These are phyloP conservation scores for Cynocephalus volans DNA, from an alignment of 2,113 vertebrate genomes.

Conservation along the genomic window DNA sequence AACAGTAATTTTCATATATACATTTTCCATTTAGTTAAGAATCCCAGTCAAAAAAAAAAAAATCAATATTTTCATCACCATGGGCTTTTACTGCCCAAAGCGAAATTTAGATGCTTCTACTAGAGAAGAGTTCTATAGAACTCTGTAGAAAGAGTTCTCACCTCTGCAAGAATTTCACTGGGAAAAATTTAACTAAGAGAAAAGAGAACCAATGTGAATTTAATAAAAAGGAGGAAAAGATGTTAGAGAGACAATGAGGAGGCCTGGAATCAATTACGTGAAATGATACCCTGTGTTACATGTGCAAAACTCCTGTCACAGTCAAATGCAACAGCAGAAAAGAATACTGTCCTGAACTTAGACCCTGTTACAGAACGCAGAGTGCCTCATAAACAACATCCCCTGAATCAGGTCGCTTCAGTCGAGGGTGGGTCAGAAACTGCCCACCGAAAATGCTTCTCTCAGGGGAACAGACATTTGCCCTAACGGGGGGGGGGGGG, in stretches of 20 bases:
- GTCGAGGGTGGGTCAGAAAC: not conserved
- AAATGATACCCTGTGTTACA: slow-evolving; percentile 34
- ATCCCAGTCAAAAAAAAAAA: not conserved
- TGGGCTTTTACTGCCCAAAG: not conserved
- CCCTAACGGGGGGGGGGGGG: not conserved
- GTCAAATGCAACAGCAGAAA: not conserved
- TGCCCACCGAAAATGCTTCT: not conserved
- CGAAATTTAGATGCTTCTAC: not conserved
- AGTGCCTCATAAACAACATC: not conserved
- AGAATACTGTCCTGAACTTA: not conserved
- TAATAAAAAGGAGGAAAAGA: not conserved
- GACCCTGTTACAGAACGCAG: not conserved
- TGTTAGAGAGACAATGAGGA: not conserved
- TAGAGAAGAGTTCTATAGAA: not conserved
- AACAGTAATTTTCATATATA: not conserved
- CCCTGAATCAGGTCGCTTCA: not conserved
- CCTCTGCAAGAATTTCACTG: not conserved
- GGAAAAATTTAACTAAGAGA: not conserved
- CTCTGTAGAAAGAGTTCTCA: not conserved
- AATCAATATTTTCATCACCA: not conserved
- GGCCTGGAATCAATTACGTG: slow-evolving; percentile 68
- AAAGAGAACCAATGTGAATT: not conserved
- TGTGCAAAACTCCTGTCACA: not conserved
- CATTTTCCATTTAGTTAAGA: not conserved
- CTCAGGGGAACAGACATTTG: not conserved